Base-by-base conservation (phyloP, 2,113 vertebrate species). In the Lonchura striata region DNA sequence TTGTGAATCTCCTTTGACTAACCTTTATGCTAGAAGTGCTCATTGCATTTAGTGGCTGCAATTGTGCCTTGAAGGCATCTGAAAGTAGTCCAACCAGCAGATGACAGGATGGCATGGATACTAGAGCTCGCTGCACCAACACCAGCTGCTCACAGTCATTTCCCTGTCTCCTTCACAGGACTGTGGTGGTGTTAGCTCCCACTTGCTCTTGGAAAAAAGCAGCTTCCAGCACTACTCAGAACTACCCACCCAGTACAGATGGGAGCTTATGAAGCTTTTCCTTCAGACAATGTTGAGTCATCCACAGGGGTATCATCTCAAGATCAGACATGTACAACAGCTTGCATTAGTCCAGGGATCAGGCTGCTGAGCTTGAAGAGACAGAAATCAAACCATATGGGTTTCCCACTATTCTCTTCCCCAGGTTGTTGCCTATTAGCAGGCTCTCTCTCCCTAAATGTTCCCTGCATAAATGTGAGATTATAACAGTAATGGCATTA, bases 401-500 rank as follows among this genome's bases (percentile, higher is more conserved):
- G 39, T 46, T 85, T 44, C 37, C 24, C 10, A 6, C 27, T 66
- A 21, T 60, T 79, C 71, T 83, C 4, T 27, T 82, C 30, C 63
- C 39, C 15, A 49, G 71, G 42, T 81, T 0, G 0, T 1, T 83
- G 52, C 76, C 39, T 88, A 68, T 83, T 64, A 75, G 50, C n/a
- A 78, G 41, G 80, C 85, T 94, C 81, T 74, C 72, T 77, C 33
- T 88, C 47, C 69, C 82, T 91, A 95, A 92, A 95, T 63, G 53
- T 41, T 57, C 75, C 52, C 63, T 74, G 54, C 31, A 50, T 82
- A 92, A 90, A 89, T 77, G 91, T 53, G 86, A 92, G 44, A 80
- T 65, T 41, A 7, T 86, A 92, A 90, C 20, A 82, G 41, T 72
- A 94, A 96, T 69, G 72, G 94, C 63, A 96, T 90, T 83, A 92